Evolutionary conservation across 1,140 invertebrate genomes (phyloP).

Genomic region (Thaumatotibia leucotreta): DNA sequence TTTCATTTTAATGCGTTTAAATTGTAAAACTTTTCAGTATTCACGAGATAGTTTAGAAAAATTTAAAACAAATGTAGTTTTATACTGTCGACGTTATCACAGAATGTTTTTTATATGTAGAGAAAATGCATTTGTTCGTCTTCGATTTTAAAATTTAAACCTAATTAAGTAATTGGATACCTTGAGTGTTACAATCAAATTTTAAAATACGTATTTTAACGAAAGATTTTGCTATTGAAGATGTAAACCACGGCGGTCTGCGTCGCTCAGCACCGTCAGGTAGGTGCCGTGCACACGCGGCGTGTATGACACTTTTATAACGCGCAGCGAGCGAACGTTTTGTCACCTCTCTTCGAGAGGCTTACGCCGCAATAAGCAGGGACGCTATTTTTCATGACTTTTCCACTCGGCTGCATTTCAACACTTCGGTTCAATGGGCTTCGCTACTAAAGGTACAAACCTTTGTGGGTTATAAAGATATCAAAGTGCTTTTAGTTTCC

Average conservation of each 20-base stretch:
- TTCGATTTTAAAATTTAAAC: too few species aligned
- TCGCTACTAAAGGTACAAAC: slow-evolving; percentile 32
- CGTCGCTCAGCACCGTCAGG: too few species aligned
- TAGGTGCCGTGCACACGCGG: slow-evolving; percentile 16
- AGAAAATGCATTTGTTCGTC: too few species aligned
- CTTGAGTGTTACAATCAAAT: too few species aligned
- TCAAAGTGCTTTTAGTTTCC: slow-evolving; percentile 40
- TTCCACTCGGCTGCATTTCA: slow-evolving; percentile 52
- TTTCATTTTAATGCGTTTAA: background rate
- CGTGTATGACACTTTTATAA: slow-evolving; percentile 36
- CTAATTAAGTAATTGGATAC: too few species aligned
- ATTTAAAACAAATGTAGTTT: background rate
- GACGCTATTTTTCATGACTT: slow-evolving; percentile 50
- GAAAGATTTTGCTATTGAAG: background rate
- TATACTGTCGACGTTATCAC: too few species aligned
- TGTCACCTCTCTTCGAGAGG: slow-evolving; percentile 44
- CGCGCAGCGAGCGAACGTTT: slow-evolving; percentile 33
- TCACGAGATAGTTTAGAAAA: background rate
- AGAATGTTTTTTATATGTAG: too few species aligned
- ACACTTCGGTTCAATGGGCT: slow-evolving; percentile 48
- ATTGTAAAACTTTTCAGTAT: background rate
- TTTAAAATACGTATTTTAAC: background rate
- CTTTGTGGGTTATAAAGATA: slow-evolving; percentile 40
- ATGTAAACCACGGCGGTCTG: background rate
- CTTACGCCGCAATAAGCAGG: slow-evolving; percentile 40